phyloP scores from a whole-genome alignment of 2,113 vertebrate species.

The Aldabrachelys gigantea region DNA sequence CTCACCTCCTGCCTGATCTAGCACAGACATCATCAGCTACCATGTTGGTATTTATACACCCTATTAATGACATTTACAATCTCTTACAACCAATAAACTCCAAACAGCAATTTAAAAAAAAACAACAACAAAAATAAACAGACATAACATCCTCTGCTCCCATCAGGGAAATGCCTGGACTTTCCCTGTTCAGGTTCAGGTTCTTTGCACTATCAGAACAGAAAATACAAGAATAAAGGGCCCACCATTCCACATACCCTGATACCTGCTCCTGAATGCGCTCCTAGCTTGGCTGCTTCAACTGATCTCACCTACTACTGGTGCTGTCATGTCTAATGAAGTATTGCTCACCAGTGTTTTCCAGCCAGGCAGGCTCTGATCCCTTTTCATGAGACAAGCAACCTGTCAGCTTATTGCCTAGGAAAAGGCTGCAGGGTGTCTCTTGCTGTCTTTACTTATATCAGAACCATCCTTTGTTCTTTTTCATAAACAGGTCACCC shows the following conservation, averaged over 20 bases:
- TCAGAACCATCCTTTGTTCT: neutral
- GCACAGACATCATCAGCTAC: neutral
- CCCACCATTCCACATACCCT: neutral
- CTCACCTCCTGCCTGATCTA: neutral
- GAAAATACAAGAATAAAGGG: neutral
- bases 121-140: neutral
- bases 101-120: neutral
- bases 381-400: neutral
- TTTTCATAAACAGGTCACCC: neutral
- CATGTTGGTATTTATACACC: neutral
- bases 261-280: neutral
- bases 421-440: neutral
- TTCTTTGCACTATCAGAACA: neutral
- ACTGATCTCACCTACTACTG: neutral
- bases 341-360: neutral
- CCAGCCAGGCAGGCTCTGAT: neutral
- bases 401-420: neutral
- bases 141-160: neutral
- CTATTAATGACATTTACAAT: neutral
- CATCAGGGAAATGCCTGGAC: neutral
- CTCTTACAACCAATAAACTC: neutral
- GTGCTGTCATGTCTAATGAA: neutral
- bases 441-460: no score
- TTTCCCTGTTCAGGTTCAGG: neutral
- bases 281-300: neutral